These are phyloP conservation scores for Syngnathoides biaculeatus DNA, from an alignment of 2,113 vertebrate genomes.

Conservation along the genomic window DNA sequence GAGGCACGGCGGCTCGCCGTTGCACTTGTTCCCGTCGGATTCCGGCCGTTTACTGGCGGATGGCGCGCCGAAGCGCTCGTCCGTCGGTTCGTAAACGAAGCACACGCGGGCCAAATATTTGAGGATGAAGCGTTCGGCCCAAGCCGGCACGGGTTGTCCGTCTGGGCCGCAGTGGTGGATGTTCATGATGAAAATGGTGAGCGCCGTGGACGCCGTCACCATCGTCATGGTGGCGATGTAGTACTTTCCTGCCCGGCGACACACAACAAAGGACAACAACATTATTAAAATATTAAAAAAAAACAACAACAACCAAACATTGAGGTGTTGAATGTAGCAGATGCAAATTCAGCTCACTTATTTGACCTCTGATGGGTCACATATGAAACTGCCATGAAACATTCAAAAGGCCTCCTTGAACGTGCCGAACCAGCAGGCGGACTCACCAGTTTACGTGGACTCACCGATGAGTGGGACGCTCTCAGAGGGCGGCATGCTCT, in stretches of 20 bases:
- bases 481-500: constrained; percentile 98
- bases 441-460: background rate
- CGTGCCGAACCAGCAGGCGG: background rate
- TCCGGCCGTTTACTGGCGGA: constrained; percentile 14
- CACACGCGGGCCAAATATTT: constrained; percentile 78
- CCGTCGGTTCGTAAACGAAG: constrained; percentile 75
- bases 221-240: constrained; percentile 94
- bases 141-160: constrained; percentile 77
- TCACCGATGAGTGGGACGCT: constrained; percentile 90
- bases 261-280: background rate
- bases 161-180: constrained; percentile 87
- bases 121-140: constrained; percentile 79
- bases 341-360: no score
- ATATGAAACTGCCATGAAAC: no score
- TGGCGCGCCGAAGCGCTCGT: constrained; percentile 65
- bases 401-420: no score
- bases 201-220: constrained; percentile 84
- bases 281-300: no score
- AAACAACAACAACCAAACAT: no score
- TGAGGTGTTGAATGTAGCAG: no score
- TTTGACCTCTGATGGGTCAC: no score
- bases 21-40: constrained; percentile 34
- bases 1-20: constrained; percentile 30
- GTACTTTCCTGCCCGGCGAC: constrained; percentile 79
- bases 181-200: constrained; percentile 94